Evolutionary conservation across 2,888 invertebrate species (phyloP).

Genomic region (Melikaiella ostensackeni): DNA sequence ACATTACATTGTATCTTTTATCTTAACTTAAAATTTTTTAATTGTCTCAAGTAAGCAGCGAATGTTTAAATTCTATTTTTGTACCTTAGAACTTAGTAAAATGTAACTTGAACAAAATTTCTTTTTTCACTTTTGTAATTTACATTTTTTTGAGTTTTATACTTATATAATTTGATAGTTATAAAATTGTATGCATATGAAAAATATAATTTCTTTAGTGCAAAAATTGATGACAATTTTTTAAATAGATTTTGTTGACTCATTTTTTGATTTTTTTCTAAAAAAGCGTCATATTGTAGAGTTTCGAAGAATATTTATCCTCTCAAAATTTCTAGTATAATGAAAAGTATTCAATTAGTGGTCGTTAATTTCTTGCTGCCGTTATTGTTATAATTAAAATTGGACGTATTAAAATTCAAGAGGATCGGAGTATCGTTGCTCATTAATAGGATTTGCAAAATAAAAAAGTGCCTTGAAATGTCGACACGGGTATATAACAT

Average conservation of each 20-base stretch:
- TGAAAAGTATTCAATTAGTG: background rate
- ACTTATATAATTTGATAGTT: background rate
- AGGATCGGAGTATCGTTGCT: background rate
- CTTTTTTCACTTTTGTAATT: slow-evolving; percentile 4
- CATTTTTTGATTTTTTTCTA: background rate
- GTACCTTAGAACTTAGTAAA: slow-evolving; percentile 2
- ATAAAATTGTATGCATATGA: background rate
- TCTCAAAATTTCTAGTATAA: background rate
- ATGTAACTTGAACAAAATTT: slow-evolving; percentile 2
- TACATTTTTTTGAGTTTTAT: slow-evolving; percentile 4
- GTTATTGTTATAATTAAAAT: background rate
- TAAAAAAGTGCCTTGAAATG: slow-evolving; percentile 64
- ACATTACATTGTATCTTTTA: background rate
- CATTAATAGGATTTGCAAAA: slow-evolving; percentile 30
- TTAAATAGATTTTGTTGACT: background rate
- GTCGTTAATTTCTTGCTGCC: background rate
- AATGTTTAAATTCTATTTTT: slow-evolving; percentile 10
- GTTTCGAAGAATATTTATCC: background rate
- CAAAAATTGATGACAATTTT: background rate
- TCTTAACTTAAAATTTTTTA: background rate
- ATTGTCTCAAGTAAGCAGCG: slow-evolving; percentile 2
- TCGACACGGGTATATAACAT: slow-evolving; percentile 60
- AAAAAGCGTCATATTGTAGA: background rate
- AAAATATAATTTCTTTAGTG: background rate
- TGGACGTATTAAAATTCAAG: background rate